Percentiles rank a stretch among this genome's conserved stretches.
These are phyloP conservation scores for Heliconius hortense DNA, from an alignment of 2,888 invertebrate genomes.

Conservation along the genomic window DNA sequence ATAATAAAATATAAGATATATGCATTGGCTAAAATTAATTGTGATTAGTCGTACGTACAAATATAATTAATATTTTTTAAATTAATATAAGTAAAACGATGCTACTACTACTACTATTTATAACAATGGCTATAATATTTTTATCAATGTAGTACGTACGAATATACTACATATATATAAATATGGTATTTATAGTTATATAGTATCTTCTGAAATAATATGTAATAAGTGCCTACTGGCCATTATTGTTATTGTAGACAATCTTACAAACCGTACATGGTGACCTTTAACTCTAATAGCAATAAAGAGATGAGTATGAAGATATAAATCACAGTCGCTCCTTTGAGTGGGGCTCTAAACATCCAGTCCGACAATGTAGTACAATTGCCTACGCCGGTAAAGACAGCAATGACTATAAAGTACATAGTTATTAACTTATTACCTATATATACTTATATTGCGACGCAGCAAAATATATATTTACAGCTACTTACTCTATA, in stretches of 20 bases:
- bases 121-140: not conserved
- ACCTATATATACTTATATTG: not conserved
- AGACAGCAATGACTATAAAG: not conserved
- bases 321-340: conserved; percentile 46
- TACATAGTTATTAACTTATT: not conserved
- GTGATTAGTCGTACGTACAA: not conserved
- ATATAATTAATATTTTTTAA: not conserved
- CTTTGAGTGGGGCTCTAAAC: conserved; percentile 46
- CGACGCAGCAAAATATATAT: not conserved
- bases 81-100: not conserved
- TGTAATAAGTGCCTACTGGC: not conserved
- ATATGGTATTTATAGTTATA: not conserved
- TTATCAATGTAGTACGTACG: too few relatives aligned
- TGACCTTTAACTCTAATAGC: conserved; percentile 24
- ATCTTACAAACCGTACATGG: conserved; percentile 1
- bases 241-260: not conserved
- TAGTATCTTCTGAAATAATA: not conserved
- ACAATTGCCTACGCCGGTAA: conserved; percentile 28
- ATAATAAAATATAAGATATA: too few relatives aligned
- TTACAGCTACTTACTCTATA: not conserved
- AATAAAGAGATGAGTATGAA: conserved; percentile 19
- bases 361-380: conserved; percentile 30
- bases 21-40: too few relatives aligned
- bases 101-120: too few relatives aligned
- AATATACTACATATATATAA: not conserved